Base-by-base conservation (phyloP, 2,888 invertebrate species). In the Lordiphosa andalusiaca region DNA sequence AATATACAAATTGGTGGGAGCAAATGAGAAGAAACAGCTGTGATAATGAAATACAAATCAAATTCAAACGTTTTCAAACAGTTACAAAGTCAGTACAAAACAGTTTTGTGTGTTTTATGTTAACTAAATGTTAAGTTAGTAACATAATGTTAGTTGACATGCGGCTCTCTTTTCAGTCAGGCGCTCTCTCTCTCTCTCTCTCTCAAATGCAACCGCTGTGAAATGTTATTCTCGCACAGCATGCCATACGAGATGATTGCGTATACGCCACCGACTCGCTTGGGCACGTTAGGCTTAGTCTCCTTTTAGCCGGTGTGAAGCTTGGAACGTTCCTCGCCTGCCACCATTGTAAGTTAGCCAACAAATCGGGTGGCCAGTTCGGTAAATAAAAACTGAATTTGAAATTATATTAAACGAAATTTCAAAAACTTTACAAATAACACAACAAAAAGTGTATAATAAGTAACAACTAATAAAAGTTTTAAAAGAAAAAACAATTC, bases 301-400 rank as follows among this genome's bases (percentile, higher is more conserved):
- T 76, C 56, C 76, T 70, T 71, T 76, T 67, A 74, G 76, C 84
- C 86, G 84, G 83, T 74, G 78, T 63, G 56, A 67, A 67, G 82
- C 60, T 61, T 65, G 67, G 72, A 71, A 60, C 71, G 59, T 47
- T 47, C 40, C 33, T 53, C 75, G 82, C 82, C 62, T 50, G 49
- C 13, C 10, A 13, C 12, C 23, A 46, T 10, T 7, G 33, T 35
- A 36, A 35, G 13, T n/a, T 21, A 25, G 25, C 7, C 25, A 30
- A 9, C 7, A 9, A 30, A 30, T 30, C 30, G 30, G 30, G 30
- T 7, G 30, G 30, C 30, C 9, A 30, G 7, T 2, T 13, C n/a
- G 41, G 39, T 44, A 38, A 46, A 42, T 37, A 47, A 36, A 57
- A 57, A 50, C 56, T 9, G 21, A 36, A 23, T 12, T 39, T 23